A percentile compares a stretch with the other conserved stretches of the same genome.
These are phyloP conservation scores for Molossus molossus DNA, from an alignment of 2,797 vertebrate genomes.

Conservation along the genomic window DNA sequence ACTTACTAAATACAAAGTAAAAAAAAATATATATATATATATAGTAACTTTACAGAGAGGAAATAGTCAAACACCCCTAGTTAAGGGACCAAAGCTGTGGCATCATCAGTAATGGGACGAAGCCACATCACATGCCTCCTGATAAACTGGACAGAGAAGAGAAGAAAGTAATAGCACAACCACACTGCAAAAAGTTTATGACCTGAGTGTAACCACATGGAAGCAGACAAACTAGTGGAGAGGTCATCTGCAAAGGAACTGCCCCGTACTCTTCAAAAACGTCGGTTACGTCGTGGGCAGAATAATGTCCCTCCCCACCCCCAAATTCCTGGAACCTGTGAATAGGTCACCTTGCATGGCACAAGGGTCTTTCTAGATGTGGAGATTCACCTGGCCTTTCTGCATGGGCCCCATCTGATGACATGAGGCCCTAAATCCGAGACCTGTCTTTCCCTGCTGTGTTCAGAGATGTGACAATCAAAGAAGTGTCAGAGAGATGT, in stretches of 20 bases:
- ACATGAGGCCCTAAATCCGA: background rate
- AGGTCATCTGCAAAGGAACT: background rate
- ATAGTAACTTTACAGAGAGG: background rate
- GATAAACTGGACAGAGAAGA: background rate
- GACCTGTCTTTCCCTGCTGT: background rate
- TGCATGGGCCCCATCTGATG: background rate
- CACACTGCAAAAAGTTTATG: fast-evolving
- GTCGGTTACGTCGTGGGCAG: background rate
- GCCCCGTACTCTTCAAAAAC: background rate
- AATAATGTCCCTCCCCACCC: background rate
- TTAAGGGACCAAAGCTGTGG: background rate
- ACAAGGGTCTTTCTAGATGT: background rate
- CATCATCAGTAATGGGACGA: background rate
- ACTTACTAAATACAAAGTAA: background rate
- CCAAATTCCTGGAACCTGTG: background rate
- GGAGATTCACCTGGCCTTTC: background rate
- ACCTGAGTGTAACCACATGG: background rate
- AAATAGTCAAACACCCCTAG: background rate
- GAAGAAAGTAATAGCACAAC: background rate
- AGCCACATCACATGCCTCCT: background rate
- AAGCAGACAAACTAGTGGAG: background rate
- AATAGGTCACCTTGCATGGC: background rate
- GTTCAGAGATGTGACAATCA: background rate
- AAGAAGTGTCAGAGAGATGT: background rate
- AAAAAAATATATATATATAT: background rate